phyloP scores from a whole-genome alignment of 1,140 invertebrate genomes.

The Laupala kohalensis region DNA sequence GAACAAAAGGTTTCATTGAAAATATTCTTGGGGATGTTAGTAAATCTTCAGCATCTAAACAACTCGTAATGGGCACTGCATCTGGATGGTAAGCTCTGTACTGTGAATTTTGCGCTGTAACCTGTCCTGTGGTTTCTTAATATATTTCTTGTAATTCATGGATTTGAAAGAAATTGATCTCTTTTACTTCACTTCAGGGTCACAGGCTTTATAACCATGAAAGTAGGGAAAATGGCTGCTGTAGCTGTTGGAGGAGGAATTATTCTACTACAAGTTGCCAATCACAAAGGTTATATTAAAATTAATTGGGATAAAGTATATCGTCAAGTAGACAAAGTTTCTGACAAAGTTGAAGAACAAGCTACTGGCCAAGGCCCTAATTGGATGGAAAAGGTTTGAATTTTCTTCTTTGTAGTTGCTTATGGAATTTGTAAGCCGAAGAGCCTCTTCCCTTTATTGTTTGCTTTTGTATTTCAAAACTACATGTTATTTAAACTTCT shows the following conservation, averaged over 20 bases:
- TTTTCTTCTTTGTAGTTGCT: too few species aligned
- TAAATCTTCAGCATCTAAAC: slow-evolving; percentile 71
- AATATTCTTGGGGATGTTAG: slow-evolving; percentile 62
- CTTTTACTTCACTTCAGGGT: slow-evolving; percentile 42
- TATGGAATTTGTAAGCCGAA: too few species aligned
- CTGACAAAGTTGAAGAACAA: slow-evolving; percentile 65
- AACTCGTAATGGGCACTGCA: slow-evolving; percentile 69
- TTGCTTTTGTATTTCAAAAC: too few species aligned
- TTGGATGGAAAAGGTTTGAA: slow-evolving; percentile 71
- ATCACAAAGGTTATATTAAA: slow-evolving; percentile 83
- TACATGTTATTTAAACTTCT: too few species aligned
- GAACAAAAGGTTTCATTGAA: slow-evolving; percentile 53
- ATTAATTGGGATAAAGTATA: slow-evolving; percentile 81
- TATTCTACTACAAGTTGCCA: slow-evolving; percentile 77
- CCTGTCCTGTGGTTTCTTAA: not conserved
- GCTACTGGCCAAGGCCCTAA: slow-evolving; percentile 53
- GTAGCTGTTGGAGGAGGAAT: slow-evolving; percentile 77
- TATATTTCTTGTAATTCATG: not conserved
- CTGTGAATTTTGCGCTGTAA: not conserved
- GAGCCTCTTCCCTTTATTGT: too few species aligned
- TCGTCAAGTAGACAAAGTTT: slow-evolving; percentile 64
- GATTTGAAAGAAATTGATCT: not conserved
- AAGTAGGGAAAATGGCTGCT: slow-evolving; percentile 81
- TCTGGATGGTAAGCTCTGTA: slow-evolving; percentile 64
- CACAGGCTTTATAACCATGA: slow-evolving; percentile 79